These are phyloP conservation scores for Dryas iulia DNA, from an alignment of 1,140 invertebrate genomes.

Conservation along the genomic window DNA sequence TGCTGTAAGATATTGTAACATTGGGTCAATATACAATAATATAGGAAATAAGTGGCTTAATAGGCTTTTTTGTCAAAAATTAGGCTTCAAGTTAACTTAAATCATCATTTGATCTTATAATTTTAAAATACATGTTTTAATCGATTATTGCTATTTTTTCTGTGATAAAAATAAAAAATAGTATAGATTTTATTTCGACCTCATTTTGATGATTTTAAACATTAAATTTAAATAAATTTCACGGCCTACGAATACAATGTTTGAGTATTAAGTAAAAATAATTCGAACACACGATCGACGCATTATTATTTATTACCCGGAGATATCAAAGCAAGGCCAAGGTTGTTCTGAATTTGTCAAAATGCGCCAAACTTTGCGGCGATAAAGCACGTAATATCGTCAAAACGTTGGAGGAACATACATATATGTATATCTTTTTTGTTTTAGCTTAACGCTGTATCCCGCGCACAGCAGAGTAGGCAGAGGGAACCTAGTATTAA, in stretches of 20 bases:
- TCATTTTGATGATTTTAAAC: too few species aligned
- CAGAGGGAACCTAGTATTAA: too few species aligned
- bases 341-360: conserved; percentile 20
- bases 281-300: background rate
- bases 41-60: conserved; percentile 9
- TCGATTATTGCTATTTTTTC: too few species aligned
- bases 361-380: conserved; percentile 3
- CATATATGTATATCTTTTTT: too few species aligned
- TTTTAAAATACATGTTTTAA: background rate
- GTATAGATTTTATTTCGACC: too few species aligned
- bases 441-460: too few species aligned
- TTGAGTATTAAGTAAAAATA: background rate
- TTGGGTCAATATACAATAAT: conserved; percentile 28
- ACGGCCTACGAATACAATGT: background rate
- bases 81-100: background rate
- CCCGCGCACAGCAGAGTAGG: too few species aligned
- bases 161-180: too few species aligned
- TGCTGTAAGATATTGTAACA: conserved; percentile 27
- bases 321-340: conserved; percentile 13
- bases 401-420: conserved; percentile 45
- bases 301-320: conserved; percentile 1
- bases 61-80: background rate
- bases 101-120: background rate
- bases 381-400: conserved; percentile 39
- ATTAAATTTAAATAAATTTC: background rate